Conservation (phyloP, 2,113 vertebrate species). For the Passer montanus region DNA sequence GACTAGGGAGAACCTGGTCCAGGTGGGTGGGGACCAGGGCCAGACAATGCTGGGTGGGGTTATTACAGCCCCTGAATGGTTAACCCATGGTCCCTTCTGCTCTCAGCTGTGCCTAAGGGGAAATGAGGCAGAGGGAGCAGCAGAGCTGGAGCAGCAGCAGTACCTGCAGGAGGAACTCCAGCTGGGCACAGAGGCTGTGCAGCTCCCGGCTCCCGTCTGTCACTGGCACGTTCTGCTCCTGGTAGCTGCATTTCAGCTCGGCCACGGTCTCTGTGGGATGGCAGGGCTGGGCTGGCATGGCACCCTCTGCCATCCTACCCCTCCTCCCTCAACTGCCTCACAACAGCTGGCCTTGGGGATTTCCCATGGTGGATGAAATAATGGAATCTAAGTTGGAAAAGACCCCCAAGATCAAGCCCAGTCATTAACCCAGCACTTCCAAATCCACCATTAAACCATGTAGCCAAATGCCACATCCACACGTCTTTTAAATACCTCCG, state of each 20-base stretch:
- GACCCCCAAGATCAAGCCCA: neutral
- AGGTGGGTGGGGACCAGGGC: neutral
- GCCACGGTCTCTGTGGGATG: conserved; percentile 40
- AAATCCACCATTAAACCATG: neutral
- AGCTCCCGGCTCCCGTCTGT: conserved; percentile 72
- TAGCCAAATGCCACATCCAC: neutral
- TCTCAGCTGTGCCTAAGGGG: neutral
- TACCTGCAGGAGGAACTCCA: conserved; percentile 80
- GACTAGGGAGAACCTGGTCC: neutral
- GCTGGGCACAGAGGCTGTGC: conserved; percentile 74
- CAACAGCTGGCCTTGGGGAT: fast-evolving
- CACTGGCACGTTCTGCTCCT: conserved; percentile 38
- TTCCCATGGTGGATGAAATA: neutral
- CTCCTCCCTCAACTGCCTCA: neutral
- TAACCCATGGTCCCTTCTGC: neutral
- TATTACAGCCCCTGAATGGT: fast-evolving
- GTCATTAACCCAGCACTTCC: neutral
- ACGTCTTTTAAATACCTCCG: neutral
- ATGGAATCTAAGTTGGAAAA: neutral
- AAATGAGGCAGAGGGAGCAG: neutral
- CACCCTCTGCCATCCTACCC: neutral
- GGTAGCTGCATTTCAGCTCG: conserved; percentile 46
- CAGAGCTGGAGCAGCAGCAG: fast-evolving
- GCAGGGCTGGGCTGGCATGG: neutral
- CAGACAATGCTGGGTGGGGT: fast-evolving